Evolutionary conservation across 1,140 invertebrate genomes (phyloP), one percentile per base, ranked within the genome.

Genomic region (Dinothrombium tinctorium): DNA sequence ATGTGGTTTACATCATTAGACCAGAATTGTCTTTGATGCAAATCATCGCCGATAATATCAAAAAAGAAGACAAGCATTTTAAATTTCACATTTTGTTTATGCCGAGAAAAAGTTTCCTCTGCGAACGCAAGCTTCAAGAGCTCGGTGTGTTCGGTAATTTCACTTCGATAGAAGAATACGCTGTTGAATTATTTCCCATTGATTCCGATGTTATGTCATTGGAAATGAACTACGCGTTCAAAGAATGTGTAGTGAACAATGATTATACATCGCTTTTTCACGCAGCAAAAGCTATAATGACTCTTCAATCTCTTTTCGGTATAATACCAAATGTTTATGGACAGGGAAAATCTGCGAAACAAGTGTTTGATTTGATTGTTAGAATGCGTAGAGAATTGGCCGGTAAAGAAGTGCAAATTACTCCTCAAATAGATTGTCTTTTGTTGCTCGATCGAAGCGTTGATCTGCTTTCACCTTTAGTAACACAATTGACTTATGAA

Each of bases 401-500:
- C 12, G 58, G 56, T 4, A 53, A 53, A 46, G 54, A 55, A 35
- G 41, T 51, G 14, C 56, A 62, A 54, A 57, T 66, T 26, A 58
- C 60, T 21, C 62, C 69, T 9, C 65, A 70, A 49, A 87, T 94
- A 21, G 83, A 94, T 56, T 78, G 80, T 56, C 63, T 98, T 7
- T 61, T 96, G 15, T 54, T 94, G 12, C 57, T 94, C 1, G 87
- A 94, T 62, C 63, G 90, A 24, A 72, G 72, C 37, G 69, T 94
- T 12, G 92, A 99, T 65, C 69, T 92, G 37, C 66, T 96, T 5
- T 82, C 82, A 24, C 81, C 87, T 3, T 60, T 98, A 45, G 71
- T 82, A 2, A 92, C 83, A 0, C 92, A 98, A 53, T 66, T 95
- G 14, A 96, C 89, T 0, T 98, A 96, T 56, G 89, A 96, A 62